These are phyloP conservation scores for Thecocarcelia acutangulata DNA, from an alignment of 2,888 invertebrate species.

Conservation along the genomic window DNA sequence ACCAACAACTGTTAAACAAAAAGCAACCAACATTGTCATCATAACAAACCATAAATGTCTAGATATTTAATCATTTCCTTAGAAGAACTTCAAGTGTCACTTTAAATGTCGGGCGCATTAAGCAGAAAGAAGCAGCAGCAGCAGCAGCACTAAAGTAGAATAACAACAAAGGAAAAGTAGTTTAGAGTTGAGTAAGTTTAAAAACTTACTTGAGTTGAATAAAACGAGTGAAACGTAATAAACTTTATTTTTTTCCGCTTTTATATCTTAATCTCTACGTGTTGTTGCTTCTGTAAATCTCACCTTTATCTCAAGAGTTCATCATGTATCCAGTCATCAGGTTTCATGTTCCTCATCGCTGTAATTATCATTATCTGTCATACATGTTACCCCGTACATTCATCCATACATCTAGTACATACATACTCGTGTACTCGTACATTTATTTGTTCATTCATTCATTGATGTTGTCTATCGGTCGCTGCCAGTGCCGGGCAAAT, in stretches of 20 bases:
- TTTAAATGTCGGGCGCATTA: slow-evolving; percentile 31
- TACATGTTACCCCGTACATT: neutral
- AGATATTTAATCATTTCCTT: slow-evolving; percentile 69
- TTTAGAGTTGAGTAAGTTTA: slow-evolving; percentile 41
- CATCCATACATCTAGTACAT: too few relatives aligned
- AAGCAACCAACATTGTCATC: slow-evolving; percentile 44
- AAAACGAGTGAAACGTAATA: slow-evolving; percentile 53
- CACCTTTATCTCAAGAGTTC: slow-evolving; percentile 63
- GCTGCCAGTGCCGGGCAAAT: slow-evolving; percentile 34
- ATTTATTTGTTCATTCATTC: neutral
- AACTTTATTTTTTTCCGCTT: slow-evolving; percentile 9
- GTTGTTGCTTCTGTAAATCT: slow-evolving; percentile 62
- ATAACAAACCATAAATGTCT: slow-evolving; percentile 65
- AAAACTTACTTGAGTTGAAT: slow-evolving; percentile 35
- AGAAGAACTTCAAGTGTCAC: slow-evolving; percentile 68
- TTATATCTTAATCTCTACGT: slow-evolving; percentile 66
- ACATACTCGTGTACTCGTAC: neutral
- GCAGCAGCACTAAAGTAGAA: slow-evolving; percentile 14
- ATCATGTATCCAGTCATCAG: slow-evolving; percentile 31
- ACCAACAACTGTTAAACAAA: slow-evolving; percentile 36
- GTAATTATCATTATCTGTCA: slow-evolving; percentile 31
- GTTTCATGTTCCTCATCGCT: slow-evolving; percentile 20
- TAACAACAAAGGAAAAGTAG: slow-evolving; percentile 17
- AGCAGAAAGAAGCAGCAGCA: slow-evolving; percentile 10
- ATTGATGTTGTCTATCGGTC: too few relatives aligned